Base-by-base conservation (phyloP, 1,140 invertebrate genomes). In the Bombus waltoni region DNA sequence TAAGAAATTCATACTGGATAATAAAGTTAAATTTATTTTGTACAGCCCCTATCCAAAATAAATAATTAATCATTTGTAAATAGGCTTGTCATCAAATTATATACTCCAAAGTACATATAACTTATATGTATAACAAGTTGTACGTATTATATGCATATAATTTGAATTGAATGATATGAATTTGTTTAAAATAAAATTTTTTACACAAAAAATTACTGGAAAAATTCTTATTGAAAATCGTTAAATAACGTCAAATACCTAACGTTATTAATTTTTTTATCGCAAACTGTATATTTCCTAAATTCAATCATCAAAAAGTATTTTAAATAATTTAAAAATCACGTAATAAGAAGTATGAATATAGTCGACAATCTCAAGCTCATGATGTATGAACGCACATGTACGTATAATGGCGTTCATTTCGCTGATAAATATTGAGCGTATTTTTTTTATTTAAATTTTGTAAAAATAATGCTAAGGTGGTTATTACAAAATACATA, bases 1-100 rank as follows among this genome's bases (percentile, higher is more conserved):
- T 89, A 89, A 92, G 86, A 73, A 80, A 86, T 89, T 87, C 75
- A 87, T 85, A 91, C 71, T 90, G 74, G 81, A 89, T 87, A 93
- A 94, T 93, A 92, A 93, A 91, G 70, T 88, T 90, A 89, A 90
- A 59, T 85, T 88, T 93, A 92, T 93, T 93, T 93, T 93, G 88
- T 92, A 93, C 87, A 89, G 47, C n/a, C 44, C 62, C 70, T 57
- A 81, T 47, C 62, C 77, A 42, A 68, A 47, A 68, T 42, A 28
- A 72, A 70, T 13, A 59, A 35, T 77, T 44, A 38, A 79, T 78
- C 6, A 22, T 81, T 28, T 71, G 4, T 57, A 65, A 79, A 70
- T 81, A 42, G 22, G 65, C 28, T 53, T 38, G 4, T 53, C 38
- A 25, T 44, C 13, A 71, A 65, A 10, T 22, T 73, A 44, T 73